A percentile compares a stretch with the other conserved stretches of the same genome.
These are phyloP conservation scores for Calvadosia cruxmelitensis DNA, from an alignment of 30 jellyfish, hydroid and myxozoan species.

Conservation along the genomic window DNA sequence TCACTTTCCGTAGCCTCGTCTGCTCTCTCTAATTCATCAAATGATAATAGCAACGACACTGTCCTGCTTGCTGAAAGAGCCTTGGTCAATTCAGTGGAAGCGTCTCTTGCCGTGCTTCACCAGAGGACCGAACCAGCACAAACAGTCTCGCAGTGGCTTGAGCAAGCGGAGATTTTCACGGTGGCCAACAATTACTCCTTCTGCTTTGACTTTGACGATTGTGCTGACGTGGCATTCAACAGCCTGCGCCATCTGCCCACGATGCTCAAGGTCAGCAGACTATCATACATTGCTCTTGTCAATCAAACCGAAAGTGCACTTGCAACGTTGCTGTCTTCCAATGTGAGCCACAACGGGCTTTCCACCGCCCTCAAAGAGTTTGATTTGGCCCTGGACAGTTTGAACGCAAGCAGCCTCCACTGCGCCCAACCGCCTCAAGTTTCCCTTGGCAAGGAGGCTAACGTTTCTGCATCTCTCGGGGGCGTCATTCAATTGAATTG, in stretches of 20 bases:
- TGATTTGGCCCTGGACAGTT: not conserved
- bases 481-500: not conserved
- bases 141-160: slow-evolving; percentile 8
- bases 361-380: not conserved
- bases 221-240: slow-evolving; percentile 7
- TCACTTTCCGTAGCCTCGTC: not conserved
- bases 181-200: slow-evolving; percentile 5
- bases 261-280: not conserved
- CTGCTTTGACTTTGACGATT: slow-evolving; percentile 18
- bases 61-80: slow-evolving; percentile 6
- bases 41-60: not conserved
- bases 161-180: slow-evolving; percentile 11
- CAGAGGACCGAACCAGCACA: not conserved
- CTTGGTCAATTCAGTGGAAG: not conserved
- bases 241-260: slow-evolving; percentile 7
- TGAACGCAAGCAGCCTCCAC: not conserved
- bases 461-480: not conserved
- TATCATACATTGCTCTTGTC: not conserved
- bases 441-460: not conserved
- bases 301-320: not conserved
- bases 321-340: not conserved
- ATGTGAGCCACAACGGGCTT: not conserved
- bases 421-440: not conserved
- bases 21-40: not conserved
- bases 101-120: not conserved